Evolutionary conservation across 2,888 invertebrate genomes (phyloP).

Genomic region (Celastrina argiolus): DNA sequence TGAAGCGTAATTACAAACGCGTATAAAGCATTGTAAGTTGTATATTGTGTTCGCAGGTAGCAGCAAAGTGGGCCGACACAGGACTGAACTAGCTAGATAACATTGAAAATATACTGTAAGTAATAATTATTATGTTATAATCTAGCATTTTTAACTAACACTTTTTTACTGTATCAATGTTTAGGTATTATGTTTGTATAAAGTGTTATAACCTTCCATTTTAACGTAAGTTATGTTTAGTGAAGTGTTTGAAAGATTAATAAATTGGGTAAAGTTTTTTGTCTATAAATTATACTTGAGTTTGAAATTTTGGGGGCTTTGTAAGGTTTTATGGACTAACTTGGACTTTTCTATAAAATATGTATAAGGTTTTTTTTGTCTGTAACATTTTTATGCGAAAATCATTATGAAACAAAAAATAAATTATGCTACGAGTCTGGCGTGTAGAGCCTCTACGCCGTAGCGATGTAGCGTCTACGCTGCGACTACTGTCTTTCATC

Average conservation of each 20-base stretch:
- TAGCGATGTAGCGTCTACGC: neutral
- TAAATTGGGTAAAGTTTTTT: neutral
- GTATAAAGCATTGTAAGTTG: neutral
- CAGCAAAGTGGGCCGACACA: constrained; percentile 20
- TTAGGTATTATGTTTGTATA: constrained; percentile 13
- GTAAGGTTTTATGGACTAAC: neutral
- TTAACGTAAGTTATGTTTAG: neutral
- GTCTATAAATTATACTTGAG: neutral
- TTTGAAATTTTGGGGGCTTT: neutral
- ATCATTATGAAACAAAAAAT: neutral
- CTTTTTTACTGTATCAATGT: constrained; percentile 18
- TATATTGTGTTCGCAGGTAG: constrained; percentile 29
- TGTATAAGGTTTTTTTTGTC: neutral
- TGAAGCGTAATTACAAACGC: neutral
- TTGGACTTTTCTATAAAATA: neutral
- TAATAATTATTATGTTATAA: neutral
- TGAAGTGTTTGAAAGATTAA: neutral
- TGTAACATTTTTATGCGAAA: too few species aligned
- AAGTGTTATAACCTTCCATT: constrained; percentile 4
- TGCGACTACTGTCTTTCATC: too few species aligned
- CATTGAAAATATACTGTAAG: constrained; percentile 17
- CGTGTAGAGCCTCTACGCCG: neutral
- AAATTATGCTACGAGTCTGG: neutral
- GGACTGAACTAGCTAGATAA: constrained; percentile 26
- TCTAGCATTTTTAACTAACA: constrained; percentile 13